phyloP scores from a whole-genome alignment of 2,888 invertebrate genomes.

The Mimachlamys varia region DNA sequence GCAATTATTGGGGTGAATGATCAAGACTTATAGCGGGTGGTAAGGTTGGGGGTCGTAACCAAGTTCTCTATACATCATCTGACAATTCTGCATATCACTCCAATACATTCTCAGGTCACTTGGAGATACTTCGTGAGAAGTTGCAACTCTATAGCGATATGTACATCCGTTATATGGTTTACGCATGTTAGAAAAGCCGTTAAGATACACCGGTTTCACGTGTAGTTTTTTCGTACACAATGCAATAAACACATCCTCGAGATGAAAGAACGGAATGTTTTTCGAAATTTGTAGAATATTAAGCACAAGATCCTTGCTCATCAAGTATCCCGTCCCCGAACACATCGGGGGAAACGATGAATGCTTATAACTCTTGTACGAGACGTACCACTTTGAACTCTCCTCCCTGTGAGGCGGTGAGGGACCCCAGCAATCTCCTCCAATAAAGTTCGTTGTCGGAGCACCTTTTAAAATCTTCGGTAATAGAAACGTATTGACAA shows the following conservation, averaged over 20 bases:
- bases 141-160: slow-evolving; percentile 64
- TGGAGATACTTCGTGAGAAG: slow-evolving; percentile 61
- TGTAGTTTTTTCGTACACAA: slow-evolving; percentile 64
- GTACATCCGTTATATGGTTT: slow-evolving; percentile 60
- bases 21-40: too few relatives aligned
- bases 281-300: slow-evolving; percentile 58
- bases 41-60: too few relatives aligned
- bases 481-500: slow-evolving; percentile 66
- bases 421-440: slow-evolving; percentile 70
- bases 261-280: slow-evolving; percentile 71
- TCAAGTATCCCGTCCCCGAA: slow-evolving; percentile 71
- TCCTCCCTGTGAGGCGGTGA: slow-evolving; percentile 65
- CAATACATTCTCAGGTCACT: slow-evolving; percentile 54
- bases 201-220: slow-evolving; percentile 57
- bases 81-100: slow-evolving; percentile 54
- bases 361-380: slow-evolving; percentile 60
- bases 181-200: slow-evolving; percentile 64
- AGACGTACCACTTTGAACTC: slow-evolving; percentile 70
- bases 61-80: not conserved
- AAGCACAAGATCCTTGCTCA: slow-evolving; percentile 62
- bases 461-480: slow-evolving; percentile 62
- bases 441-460: slow-evolving; percentile 57
- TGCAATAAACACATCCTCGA: slow-evolving; percentile 74
- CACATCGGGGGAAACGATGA: slow-evolving; percentile 66
- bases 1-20: too few relatives aligned